phyloP scores from a whole-genome alignment of 2,888 invertebrate species.

The Nowickia ferox region DNA sequence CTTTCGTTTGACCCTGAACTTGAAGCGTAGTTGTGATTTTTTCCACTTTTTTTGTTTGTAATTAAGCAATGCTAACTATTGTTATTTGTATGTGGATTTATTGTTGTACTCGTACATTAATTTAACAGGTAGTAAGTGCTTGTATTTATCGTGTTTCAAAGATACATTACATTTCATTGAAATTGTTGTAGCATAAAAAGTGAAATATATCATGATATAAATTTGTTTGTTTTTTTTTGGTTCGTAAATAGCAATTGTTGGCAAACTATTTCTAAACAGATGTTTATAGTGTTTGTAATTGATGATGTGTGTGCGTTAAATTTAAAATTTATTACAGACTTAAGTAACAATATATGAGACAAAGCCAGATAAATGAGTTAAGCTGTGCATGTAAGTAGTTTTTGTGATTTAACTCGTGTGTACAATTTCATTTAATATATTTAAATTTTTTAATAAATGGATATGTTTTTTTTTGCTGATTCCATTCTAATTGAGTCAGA shows the following conservation, averaged over 20 bases:
- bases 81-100: constrained; percentile 48
- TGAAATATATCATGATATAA: constrained; percentile 11
- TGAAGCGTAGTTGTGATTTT: constrained; percentile 33
- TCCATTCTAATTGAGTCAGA: background rate
- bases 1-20: constrained; percentile 53
- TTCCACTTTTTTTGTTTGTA: constrained; percentile 6
- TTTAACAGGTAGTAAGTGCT: constrained; percentile 7
- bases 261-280: background rate
- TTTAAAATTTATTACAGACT: background rate
- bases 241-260: background rate
- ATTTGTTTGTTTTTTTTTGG: background rate
- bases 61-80: constrained; percentile 20
- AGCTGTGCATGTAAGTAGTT: background rate
- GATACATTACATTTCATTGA: constrained; percentile 18
- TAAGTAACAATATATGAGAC: background rate
- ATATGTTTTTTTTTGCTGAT: background rate
- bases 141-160: constrained; percentile 16
- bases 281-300: background rate
- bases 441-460: background rate
- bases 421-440: background rate
- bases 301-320: constrained; percentile 6
- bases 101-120: constrained; percentile 24
- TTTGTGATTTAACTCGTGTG: background rate
- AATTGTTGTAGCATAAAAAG: constrained; percentile 49
- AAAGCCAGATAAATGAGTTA: background rate